Base-by-base conservation (phyloP, 2,888 invertebrate species). In the Nesidiocoris tenuis region DNA sequence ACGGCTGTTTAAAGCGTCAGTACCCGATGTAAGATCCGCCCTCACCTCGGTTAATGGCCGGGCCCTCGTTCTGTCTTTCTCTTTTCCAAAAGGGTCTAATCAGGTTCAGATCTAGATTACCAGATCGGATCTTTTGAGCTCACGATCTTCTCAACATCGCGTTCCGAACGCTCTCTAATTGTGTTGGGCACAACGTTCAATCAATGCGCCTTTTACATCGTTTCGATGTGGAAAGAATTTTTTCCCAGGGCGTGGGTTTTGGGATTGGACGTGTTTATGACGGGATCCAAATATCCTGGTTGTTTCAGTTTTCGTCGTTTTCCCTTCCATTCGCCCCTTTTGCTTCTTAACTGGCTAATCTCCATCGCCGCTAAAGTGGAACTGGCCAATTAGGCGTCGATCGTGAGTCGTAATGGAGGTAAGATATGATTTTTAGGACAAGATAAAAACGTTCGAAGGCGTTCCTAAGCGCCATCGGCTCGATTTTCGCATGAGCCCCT, bases 131-230 rank as follows among this genome's bases (percentile, higher is more conserved):
- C 59, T 70, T 22, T 70, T 2, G 57, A 21, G 70, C 70, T 70
- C 70, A 70, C 70, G 70, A 70, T 70, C 74, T 56, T 64, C 55
- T 23, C 63, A 55, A 74, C 56, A 17, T 25, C 23, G 22, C 17
- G 23, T 25, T 24, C 18, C 23, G 25, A 65, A 22, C 65, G 12
- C 64, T 63, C 63, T 74, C 74, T 64, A 74, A 74, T 74, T 74
- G 74, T 74, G 64, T 74, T 74, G 74, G 54, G 70, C 59, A 3
- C 59, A 74, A 64, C 74, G 74, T 23, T 74, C 74, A 74, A 55
- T 74, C 74, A 64, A 74, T 64, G 54, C 61, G 65, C 55, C 56
- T 61, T 72, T 54, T 39, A 72, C 61, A 55, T 55, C 9, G 39
- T 39, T n/a, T 16, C 39, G 17, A 25, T 39, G 65, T 5, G 56